These are phyloP conservation scores for Cotesia congregata DNA, from an alignment of 2,888 invertebrate species.

Conservation along the genomic window DNA sequence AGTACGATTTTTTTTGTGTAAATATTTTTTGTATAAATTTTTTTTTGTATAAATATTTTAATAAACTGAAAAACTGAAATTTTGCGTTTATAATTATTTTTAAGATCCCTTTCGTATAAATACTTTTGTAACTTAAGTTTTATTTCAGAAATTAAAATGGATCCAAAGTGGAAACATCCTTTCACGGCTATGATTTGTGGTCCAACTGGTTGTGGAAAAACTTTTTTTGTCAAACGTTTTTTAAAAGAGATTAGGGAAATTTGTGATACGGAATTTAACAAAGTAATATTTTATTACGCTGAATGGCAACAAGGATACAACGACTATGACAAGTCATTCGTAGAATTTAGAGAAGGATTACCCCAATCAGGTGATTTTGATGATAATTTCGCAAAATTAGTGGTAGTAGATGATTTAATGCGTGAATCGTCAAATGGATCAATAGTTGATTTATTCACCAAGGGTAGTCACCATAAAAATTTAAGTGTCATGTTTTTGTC, in stretches of 20 bases:
- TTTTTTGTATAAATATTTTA: too few relatives aligned
- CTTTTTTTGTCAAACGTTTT: slow-evolving; percentile 22
- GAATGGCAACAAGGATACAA: slow-evolving; percentile 41
- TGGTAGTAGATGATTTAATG: slow-evolving; percentile 32
- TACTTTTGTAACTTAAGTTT: background rate
- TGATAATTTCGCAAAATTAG: slow-evolving; percentile 3
- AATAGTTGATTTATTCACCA: slow-evolving; percentile 20
- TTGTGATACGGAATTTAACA: slow-evolving; percentile 34
- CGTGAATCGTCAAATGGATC: slow-evolving; percentile 22
- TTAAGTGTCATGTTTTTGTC: slow-evolving; percentile 38
- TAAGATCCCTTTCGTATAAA: too few relatives aligned
- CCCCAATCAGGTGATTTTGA: slow-evolving; percentile 34
- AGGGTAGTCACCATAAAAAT: slow-evolving; percentile 43
- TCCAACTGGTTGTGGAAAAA: slow-evolving; percentile 23
- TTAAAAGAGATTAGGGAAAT: background rate
- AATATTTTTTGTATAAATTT: too few relatives aligned
- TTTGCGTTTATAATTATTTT: background rate
- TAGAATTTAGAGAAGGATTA: slow-evolving; percentile 40
- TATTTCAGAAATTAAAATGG: slow-evolving; percentile 24
- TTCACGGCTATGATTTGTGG: slow-evolving; percentile 34
- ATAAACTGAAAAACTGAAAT: too few relatives aligned
- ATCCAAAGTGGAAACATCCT: slow-evolving; percentile 33
- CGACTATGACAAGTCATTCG: slow-evolving; percentile 4
- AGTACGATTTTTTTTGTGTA: too few relatives aligned
- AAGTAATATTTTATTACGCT: slow-evolving; percentile 43